Conservation (phyloP, 2,113 vertebrate genomes). For the Corythornis vintsioides region DNA sequence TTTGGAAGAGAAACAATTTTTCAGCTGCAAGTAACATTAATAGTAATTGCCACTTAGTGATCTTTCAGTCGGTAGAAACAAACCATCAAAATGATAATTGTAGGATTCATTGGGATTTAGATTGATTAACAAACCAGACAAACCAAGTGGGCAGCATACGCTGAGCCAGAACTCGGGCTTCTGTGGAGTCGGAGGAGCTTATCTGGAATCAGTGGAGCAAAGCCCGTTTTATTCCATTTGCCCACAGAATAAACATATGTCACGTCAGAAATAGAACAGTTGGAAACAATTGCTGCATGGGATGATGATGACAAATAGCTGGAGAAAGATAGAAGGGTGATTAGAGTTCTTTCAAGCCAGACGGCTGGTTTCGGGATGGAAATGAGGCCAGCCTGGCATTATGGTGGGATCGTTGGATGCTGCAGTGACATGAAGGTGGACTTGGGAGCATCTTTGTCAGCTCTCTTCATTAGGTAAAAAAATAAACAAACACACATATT, state of each 20-base stretch:
- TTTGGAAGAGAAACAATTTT: neutral
- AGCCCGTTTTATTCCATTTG: neutral
- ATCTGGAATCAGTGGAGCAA: conserved; percentile 1
- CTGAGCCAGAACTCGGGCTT: neutral
- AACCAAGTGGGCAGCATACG: neutral
- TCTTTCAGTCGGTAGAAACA: conserved; percentile 37
- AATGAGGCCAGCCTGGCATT: neutral
- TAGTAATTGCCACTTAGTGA: conserved; percentile 34
- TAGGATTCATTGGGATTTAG: conserved; percentile 22
- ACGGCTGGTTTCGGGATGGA: neutral
- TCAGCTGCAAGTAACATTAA: conserved; percentile 21
- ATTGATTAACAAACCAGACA: conserved; percentile 14
- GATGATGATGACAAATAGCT: neutral
- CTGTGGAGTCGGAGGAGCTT: neutral
- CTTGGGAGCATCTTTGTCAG: neutral
- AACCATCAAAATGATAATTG: conserved; percentile 51
- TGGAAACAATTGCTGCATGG: neutral
- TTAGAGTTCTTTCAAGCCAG: neutral
- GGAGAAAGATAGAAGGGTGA: neutral
- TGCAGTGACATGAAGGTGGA: neutral
- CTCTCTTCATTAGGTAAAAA: neutral
- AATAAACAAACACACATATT: fast-evolving
- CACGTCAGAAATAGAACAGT: neutral
- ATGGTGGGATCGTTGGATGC: neutral
- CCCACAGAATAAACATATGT: neutral